Base-by-base conservation (phyloP, 1,140 invertebrate genomes). In the Ceratosolen fusciceps region DNA sequence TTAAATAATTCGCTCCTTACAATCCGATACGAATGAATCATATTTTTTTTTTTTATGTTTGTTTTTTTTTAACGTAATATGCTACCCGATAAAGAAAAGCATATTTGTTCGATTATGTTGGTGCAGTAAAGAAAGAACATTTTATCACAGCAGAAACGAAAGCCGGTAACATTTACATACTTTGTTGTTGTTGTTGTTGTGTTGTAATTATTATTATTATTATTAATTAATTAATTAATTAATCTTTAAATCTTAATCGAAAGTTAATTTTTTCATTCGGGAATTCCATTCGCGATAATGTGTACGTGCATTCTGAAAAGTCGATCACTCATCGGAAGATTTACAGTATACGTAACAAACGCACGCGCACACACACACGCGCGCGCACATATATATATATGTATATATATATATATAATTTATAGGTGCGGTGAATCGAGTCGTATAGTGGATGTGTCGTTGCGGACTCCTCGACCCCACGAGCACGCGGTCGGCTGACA, bases 321-420 rank as follows among this genome's bases (percentile, higher is more conserved):
- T 73, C 10, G 67, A 73, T 73, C 10, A 16, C 24, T 56, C 5
- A 58, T 71, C 26, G 78, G 78, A 80, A 80, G 78, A 80, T 74
- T 60, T 80, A 71, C 54, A 75, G 74, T 80, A 34, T 31, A 62
- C 21, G 58, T 34, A 19, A 24, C 49, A 37, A n/a, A 43, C 29
- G 37, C 49, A 0, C 37, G 26, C 49, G 43, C 70, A 29, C 52
- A 67, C n/a, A n/a, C n/a, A n/a, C n/a, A n/a, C n/a, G n/a, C n/a
- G n/a, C n/a, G n/a, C n/a, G n/a, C n/a, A n/a, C n/a, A n/a, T n/a
- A n/a, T n/a, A n/a, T n/a, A n/a, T n/a, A n/a, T n/a, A n/a, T n/a
- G n/a, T n/a, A n/a, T n/a, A n/a, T n/a, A n/a, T n/a, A n/a, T n/a
- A n/a, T n/a, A n/a, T n/a, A n/a, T n/a, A n/a, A n/a, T n/a, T n/a